Conservation (phyloP, 2,888 invertebrate species). For the Odontocolon sp. region DNA sequence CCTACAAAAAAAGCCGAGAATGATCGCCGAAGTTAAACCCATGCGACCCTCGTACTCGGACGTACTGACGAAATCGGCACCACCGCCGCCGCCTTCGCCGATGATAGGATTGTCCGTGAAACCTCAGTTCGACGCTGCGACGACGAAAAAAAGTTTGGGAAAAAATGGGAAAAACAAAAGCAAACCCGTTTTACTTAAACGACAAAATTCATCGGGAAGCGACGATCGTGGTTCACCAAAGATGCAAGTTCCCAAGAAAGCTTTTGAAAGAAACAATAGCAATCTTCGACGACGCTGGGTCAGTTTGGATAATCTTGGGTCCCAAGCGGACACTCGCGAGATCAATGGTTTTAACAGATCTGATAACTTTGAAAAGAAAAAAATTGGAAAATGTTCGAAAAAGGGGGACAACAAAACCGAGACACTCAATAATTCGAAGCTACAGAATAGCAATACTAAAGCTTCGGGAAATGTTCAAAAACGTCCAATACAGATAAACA, state of each 20-base stretch:
- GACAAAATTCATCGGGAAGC: slow-evolving; percentile 83
- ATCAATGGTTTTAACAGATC: slow-evolving; percentile 72
- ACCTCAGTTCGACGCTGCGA: slow-evolving; percentile 38
- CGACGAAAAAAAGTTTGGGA: slow-evolving; percentile 77
- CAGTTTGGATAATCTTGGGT: slow-evolving; percentile 78
- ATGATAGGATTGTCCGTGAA: slow-evolving; percentile 63
- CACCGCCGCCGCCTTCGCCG: slow-evolving; percentile 77
- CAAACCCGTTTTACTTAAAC: slow-evolving; percentile 80
- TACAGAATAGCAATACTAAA: slow-evolving; percentile 76
- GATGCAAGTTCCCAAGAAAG: slow-evolving; percentile 75
- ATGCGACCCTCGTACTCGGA: slow-evolving; percentile 94
- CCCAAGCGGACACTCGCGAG: slow-evolving; percentile 72
- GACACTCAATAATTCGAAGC: slow-evolving; percentile 79
- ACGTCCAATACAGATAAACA: slow-evolving; percentile 74
- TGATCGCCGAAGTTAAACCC: slow-evolving; percentile 92
- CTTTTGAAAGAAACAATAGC: slow-evolving; percentile 78
- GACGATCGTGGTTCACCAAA: slow-evolving; percentile 81
- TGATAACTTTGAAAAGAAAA: slow-evolving; percentile 77
- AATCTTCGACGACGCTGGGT: slow-evolving; percentile 81
- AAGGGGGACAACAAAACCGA: slow-evolving; percentile 78
- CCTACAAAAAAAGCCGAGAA: slow-evolving; percentile 84
- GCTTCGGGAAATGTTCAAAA: slow-evolving; percentile 70
- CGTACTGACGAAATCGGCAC: slow-evolving; percentile 87
- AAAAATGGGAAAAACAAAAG: slow-evolving; percentile 78
- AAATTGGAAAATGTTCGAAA: slow-evolving; percentile 68